Percentiles rank a stretch among this genome's conserved stretches.
Evolutionary conservation across 2,888 invertebrate species (phyloP).

Genomic region (Chrysolina americana): DNA sequence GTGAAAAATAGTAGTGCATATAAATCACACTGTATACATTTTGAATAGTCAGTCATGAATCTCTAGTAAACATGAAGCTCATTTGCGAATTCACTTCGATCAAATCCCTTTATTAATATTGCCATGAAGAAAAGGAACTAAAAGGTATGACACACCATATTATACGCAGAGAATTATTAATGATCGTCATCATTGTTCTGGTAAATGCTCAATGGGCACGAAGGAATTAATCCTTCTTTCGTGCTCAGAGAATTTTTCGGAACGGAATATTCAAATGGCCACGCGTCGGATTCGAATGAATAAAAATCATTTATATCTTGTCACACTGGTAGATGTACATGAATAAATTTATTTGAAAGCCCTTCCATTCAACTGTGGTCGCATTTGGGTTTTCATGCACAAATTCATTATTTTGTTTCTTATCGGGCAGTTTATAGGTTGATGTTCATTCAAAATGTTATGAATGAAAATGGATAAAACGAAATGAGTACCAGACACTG

Average conservation of each 20-base stretch:
- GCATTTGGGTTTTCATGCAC: constrained; percentile 32
- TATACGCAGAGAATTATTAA: constrained; percentile 4
- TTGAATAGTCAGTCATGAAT: neutral
- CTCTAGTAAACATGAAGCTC: neutral
- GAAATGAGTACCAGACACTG: neutral
- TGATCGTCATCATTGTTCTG: constrained; percentile 13
- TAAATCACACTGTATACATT: too few relatives aligned
- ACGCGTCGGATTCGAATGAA: constrained; percentile 25
- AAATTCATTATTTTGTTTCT: constrained; percentile 41
- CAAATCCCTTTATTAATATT: neutral
- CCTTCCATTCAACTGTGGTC: constrained; percentile 3
- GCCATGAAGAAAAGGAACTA: neutral
- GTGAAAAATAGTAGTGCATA: too few relatives aligned
- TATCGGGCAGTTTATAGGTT: constrained; percentile 27
- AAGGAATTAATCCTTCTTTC: constrained; percentile 39
- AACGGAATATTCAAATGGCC: constrained; percentile 24
- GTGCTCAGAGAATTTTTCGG: constrained; percentile 41
- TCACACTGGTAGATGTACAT: constrained; percentile 34
- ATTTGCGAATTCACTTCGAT: neutral
- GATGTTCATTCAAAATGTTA: neutral
- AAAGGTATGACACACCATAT: constrained; percentile 25
- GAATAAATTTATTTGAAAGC: constrained; percentile 32
- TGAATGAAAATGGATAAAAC: neutral
- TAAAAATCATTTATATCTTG: constrained; percentile 39
- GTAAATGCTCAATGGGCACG: constrained; percentile 26